Evolutionary conservation across 2,797 vertebrate genomes (phyloP).

Genomic region (Eulemur albifrons): DNA sequence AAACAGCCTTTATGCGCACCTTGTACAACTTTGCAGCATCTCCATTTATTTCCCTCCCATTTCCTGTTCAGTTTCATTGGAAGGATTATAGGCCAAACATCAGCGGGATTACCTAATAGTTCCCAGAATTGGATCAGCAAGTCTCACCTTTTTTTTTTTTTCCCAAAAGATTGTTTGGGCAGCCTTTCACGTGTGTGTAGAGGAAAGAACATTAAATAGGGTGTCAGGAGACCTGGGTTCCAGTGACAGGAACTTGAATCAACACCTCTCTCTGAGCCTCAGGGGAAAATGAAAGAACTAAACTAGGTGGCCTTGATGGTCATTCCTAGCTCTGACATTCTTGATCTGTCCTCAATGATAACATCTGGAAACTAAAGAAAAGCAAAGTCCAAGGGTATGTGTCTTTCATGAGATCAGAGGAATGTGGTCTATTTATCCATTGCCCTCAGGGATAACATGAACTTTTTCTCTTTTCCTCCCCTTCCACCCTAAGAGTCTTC

Average conservation of each 20-base stretch:
- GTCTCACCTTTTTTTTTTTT: neutral
- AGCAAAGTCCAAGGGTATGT: neutral
- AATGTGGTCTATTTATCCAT: neutral
- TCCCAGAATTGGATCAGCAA: conserved; percentile 19
- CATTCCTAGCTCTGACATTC: neutral
- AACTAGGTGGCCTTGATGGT: neutral
- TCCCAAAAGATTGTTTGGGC: conserved; percentile 21
- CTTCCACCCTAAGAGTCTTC: neutral
- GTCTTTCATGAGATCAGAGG: neutral
- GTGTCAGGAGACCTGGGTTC: neutral
- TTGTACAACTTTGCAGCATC: neutral
- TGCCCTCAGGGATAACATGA: neutral
- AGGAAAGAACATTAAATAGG: neutral
- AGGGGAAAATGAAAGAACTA: neutral
- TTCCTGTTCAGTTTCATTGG: conserved; percentile 32
- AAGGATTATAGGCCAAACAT: conserved; percentile 48
- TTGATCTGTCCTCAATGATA: neutral
- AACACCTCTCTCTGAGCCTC: neutral
- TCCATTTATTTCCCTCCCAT: conserved; percentile 6
- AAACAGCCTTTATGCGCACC: neutral
- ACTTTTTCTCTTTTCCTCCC: neutral
- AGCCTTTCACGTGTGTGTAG: neutral
- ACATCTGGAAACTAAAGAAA: conserved; percentile 14
- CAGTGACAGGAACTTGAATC: neutral
- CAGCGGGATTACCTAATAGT: conserved; percentile 31